These are phyloP conservation scores for Glyptemys insculpta DNA, from an alignment of 2,797 vertebrate genomes.

Conservation along the genomic window DNA sequence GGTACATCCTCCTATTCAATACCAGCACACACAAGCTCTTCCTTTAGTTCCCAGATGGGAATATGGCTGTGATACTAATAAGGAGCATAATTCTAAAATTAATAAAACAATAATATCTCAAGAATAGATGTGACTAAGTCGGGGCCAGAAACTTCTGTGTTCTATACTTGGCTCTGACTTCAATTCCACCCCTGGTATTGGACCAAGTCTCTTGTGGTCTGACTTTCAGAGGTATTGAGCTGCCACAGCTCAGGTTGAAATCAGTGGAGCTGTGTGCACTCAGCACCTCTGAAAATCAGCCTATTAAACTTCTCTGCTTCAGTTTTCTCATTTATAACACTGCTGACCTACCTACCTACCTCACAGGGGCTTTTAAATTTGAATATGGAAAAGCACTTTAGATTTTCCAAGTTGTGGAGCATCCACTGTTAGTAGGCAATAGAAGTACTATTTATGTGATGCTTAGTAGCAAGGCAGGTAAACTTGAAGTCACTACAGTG, in stretches of 20 bases:
- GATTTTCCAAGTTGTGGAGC: background rate
- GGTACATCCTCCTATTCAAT: constrained; percentile 42
- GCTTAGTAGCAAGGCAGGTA: background rate
- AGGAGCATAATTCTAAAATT: background rate
- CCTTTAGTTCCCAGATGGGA: constrained; percentile 28
- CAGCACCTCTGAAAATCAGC: background rate
- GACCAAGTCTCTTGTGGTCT: background rate
- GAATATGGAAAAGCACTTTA: background rate
- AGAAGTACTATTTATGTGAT: background rate
- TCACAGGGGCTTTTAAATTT: background rate
- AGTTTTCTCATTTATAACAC: background rate
- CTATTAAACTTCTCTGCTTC: background rate
- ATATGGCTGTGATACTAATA: background rate
- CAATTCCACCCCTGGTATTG: rapidly evolving
- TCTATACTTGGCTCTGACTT: background rate
- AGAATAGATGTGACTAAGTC: background rate
- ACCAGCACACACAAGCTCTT: background rate
- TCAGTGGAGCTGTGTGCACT: background rate
- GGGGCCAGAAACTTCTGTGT: background rate
- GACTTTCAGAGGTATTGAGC: background rate
- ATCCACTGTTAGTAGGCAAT: no score
- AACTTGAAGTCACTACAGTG: background rate
- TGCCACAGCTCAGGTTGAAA: background rate
- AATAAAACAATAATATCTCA: background rate
- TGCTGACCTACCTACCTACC: background rate